A percentile compares a stretch with the other conserved stretches of the same genome.
These are phyloP conservation scores for Trissolcus japonicus DNA, from an alignment of 2,888 invertebrate species.

Conservation along the genomic window DNA sequence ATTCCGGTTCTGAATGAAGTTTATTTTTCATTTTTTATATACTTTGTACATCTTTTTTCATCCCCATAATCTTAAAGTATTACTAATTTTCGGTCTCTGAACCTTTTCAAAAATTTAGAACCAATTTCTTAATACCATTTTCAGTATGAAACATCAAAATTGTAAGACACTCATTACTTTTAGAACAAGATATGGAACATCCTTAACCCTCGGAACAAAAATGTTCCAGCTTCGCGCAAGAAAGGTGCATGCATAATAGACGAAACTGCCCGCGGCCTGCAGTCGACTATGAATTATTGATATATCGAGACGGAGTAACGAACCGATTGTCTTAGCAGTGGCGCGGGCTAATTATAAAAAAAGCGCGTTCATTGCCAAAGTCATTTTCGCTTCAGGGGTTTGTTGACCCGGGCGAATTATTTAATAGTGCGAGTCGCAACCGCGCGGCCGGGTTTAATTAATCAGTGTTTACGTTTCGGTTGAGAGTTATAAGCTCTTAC, in stretches of 20 bases:
- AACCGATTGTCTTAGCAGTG: slow-evolving; percentile 42
- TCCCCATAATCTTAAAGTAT: too few relatives aligned
- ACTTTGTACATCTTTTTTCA: too few relatives aligned
- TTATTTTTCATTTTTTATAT: too few relatives aligned
- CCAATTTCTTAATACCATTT: too few relatives aligned
- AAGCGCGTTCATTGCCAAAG: slow-evolving; percentile 46
- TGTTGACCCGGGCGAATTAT: slow-evolving; percentile 48
- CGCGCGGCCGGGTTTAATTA: slow-evolving; percentile 1
- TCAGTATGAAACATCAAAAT: too few relatives aligned
- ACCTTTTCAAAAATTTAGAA: too few relatives aligned
- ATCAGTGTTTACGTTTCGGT: slow-evolving; percentile 4
- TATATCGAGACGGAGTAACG: slow-evolving; percentile 38
- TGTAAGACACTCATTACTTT: too few relatives aligned
- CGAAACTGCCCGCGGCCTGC: background rate
- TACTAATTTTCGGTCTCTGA: too few relatives aligned
- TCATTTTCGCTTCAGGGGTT: slow-evolving; percentile 38
- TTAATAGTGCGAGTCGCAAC: slow-evolving; percentile 15
- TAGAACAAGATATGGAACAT: too few relatives aligned
- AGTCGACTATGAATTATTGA: slow-evolving; percentile 30
- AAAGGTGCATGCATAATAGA: too few relatives aligned
- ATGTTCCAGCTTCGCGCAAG: background rate
- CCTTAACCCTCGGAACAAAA: too few relatives aligned
- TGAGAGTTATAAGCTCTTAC: slow-evolving; percentile 1
- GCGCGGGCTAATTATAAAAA: slow-evolving; percentile 52
- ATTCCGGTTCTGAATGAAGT: too few relatives aligned